Percentiles rank a stretch among this genome's conserved stretches.
Evolutionary conservation across 2,888 invertebrate species (phyloP).

Genomic region (Ephialtes manifestator): DNA sequence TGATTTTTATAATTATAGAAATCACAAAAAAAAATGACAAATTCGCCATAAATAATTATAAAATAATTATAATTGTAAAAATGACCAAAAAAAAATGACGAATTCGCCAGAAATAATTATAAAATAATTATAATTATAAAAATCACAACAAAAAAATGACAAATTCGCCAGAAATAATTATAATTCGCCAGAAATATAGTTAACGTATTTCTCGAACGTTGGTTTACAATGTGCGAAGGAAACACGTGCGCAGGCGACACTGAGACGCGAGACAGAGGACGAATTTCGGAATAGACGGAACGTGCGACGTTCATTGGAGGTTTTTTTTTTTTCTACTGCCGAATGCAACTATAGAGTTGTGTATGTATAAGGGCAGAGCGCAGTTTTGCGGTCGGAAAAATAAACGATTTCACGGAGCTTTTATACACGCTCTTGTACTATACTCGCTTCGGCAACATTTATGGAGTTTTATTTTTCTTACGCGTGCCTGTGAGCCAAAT

Average conservation of each 20-base stretch:
- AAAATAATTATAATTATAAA: too few species aligned
- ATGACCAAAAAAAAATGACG: too few species aligned
- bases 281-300: constrained; percentile 32
- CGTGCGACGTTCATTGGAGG: constrained; percentile 12
- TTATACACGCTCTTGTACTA: constrained; percentile 1
- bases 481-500: constrained; percentile 62
- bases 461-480: constrained; percentile 58
- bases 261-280: constrained; percentile 19
- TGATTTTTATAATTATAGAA: too few species aligned
- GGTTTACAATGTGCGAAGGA: constrained; percentile 4
- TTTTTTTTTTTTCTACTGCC: constrained; percentile 31
- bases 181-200: too few species aligned
- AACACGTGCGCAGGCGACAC: neutral
- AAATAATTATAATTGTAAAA: too few species aligned
- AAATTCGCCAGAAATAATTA: neutral
- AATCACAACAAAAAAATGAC: neutral
- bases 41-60: too few species aligned
- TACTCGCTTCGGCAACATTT: constrained; percentile 30
- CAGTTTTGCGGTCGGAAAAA: constrained; percentile 57
- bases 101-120: too few species aligned
- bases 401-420: constrained; percentile 54
- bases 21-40: too few species aligned
- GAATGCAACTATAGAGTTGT: constrained; percentile 16
- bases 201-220: neutral
- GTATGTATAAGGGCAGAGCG: constrained; percentile 12